Conservation (phyloP, 2,113 vertebrate species). For the Calidris pugnax region DNA sequence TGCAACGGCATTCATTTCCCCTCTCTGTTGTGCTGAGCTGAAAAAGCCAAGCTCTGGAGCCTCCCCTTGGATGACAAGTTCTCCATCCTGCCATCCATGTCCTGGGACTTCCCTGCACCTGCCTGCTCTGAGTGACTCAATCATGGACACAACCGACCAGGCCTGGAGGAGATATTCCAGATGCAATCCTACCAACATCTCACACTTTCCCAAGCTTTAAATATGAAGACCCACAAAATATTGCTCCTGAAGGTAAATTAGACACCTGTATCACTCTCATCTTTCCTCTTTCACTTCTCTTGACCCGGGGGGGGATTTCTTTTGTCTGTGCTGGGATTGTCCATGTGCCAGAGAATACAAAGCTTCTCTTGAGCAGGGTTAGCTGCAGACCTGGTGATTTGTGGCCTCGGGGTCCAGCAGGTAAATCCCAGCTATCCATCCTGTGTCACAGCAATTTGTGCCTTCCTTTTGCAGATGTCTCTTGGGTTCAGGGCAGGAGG, state of each 20-base stretch:
- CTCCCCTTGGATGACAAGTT: neutral
- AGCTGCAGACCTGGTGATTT: neutral
- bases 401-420: neutral
- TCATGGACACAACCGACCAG: neutral
- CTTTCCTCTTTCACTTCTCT: neutral
- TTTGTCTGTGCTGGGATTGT: neutral
- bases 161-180: neutral
- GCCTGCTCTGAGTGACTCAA: neutral
- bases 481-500: neutral
- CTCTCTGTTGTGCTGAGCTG: neutral
- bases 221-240: neutral
- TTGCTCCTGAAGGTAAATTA: neutral
- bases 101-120: neutral
- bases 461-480: neutral
- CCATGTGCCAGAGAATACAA: neutral
- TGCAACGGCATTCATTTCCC: neutral
- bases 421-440: neutral
- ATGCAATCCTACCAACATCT: rapidly evolving
- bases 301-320: neutral
- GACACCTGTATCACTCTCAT: neutral
- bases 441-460: too few species aligned
- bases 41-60: neutral
- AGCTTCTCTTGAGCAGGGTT: neutral
- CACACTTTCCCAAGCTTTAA: neutral
- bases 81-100: neutral